A percentile compares a stretch with the other conserved stretches of the same genome.
Conservation (phyloP, 2,113 vertebrate species). For the Lota lota region DNA sequence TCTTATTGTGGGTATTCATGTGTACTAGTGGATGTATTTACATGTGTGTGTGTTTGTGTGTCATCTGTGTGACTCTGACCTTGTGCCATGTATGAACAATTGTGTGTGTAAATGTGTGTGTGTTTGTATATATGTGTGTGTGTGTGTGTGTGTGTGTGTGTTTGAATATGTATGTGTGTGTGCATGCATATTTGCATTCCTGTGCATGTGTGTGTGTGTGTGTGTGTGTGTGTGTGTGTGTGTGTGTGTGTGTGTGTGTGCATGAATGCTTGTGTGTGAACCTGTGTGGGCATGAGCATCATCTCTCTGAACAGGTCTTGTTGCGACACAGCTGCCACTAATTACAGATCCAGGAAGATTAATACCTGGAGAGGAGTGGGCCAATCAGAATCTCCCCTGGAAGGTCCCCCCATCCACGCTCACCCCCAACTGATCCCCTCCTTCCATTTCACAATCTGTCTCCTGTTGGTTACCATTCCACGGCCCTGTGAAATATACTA, state of each 20-base stretch:
- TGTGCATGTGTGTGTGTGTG: neutral
- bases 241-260: neutral
- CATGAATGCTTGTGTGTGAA: conserved; percentile 1
- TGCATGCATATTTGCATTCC: neutral
- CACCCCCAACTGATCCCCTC: neutral
- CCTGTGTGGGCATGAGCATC: neutral
- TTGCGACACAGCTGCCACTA: conserved; percentile 46
- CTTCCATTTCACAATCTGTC: neutral
- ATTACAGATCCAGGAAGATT: conserved; percentile 58
- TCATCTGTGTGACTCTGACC: too few species aligned
- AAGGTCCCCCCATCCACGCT: conserved; percentile 12
- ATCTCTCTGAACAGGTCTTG: conserved; percentile 27
- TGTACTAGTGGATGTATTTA: too few species aligned
- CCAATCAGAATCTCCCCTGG: conserved; percentile 53
- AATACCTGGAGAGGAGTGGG: conserved; percentile 43
- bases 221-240: neutral
- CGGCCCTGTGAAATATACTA: neutral
- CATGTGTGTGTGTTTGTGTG: too few species aligned
- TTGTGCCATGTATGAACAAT: too few species aligned
- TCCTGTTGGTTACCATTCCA: neutral
- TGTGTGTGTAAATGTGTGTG: neutral
- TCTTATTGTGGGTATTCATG: too few species aligned
- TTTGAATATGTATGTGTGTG: neutral
- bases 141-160: neutral
- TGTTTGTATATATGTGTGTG: neutral